These are phyloP conservation scores for Scyliorhinus canicula DNA, from an alignment of 2,797 vertebrate species.

Conservation along the genomic window DNA sequence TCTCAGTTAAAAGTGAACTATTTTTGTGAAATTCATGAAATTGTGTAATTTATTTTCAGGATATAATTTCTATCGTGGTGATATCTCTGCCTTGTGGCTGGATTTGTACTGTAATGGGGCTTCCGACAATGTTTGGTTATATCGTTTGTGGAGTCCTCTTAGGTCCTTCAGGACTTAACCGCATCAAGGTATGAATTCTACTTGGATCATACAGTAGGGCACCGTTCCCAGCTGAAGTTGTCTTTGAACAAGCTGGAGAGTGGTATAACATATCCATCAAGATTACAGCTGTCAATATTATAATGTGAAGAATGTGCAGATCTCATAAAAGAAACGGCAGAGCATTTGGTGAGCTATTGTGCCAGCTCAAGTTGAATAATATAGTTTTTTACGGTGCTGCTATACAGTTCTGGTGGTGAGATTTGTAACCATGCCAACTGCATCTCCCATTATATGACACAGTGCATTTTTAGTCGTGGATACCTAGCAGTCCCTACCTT, in stretches of 20 bases:
- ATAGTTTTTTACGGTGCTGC: not conserved
- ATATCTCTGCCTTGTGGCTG: constrained; percentile 91
- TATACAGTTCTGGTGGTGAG: not conserved
- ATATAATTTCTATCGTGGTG: constrained; percentile 87
- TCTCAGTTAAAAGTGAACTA: not conserved
- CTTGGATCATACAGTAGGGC: not conserved
- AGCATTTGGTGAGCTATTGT: not conserved
- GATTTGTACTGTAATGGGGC: constrained; percentile 76
- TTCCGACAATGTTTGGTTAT: constrained; percentile 96
- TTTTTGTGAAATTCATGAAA: not conserved
- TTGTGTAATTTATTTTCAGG: constrained; percentile 56
- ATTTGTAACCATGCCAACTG: not conserved
- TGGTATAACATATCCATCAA: not conserved
- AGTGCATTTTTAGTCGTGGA: not conserved
- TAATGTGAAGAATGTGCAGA: not conserved
- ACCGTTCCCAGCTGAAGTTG: not conserved
- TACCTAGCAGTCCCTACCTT: not conserved
- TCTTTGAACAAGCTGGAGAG: not conserved
- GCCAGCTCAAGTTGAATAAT: not conserved
- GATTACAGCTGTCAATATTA: not conserved
- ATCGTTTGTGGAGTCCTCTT: constrained; percentile 92
- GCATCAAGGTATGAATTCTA: constrained; percentile 73
- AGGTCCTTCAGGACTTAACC: constrained; percentile 89
- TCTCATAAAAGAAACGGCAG: not conserved
- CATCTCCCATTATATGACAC: not conserved